Percentiles rank a stretch among this genome's conserved stretches.
These are phyloP conservation scores for Sisyra nigra DNA, from an alignment of 2,888 invertebrate species.

Conservation along the genomic window DNA sequence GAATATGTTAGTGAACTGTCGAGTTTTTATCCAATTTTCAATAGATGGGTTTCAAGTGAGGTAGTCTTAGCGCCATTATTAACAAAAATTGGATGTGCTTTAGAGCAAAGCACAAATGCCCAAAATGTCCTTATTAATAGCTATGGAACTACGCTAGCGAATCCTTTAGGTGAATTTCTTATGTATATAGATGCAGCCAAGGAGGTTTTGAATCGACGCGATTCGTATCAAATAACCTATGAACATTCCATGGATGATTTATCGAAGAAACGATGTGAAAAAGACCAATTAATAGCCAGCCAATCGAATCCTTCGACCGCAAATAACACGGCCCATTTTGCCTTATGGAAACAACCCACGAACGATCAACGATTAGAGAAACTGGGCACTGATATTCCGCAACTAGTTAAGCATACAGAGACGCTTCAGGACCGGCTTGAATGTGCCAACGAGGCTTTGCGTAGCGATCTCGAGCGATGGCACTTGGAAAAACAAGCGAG, in stretches of 20 bases:
- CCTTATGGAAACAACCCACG: constrained; percentile 42
- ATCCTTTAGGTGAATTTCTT: constrained; percentile 41
- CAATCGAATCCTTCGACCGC: neutral
- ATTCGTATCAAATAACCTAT: constrained; percentile 45
- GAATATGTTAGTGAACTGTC: constrained; percentile 37
- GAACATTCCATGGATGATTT: constrained; percentile 45
- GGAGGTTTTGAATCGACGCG: constrained; percentile 43
- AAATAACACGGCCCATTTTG: constrained; percentile 17
- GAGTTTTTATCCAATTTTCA: constrained; percentile 42
- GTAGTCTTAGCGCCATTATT: constrained; percentile 31
- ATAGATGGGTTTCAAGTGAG: constrained; percentile 41
- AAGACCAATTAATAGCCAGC: constrained; percentile 35
- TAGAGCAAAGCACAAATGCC: constrained; percentile 31
- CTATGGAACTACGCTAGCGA: constrained; percentile 25
- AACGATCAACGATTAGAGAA: constrained; percentile 37
- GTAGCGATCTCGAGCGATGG: constrained; percentile 52
- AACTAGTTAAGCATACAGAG: constrained; percentile 33
- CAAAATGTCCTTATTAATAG: constrained; percentile 29
- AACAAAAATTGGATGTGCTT: constrained; percentile 29
- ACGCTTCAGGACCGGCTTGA: constrained; percentile 43
- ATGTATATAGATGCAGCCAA: constrained; percentile 50
- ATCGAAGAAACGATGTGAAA: constrained; percentile 39
- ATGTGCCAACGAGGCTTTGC: constrained; percentile 49
- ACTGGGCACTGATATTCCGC: constrained; percentile 29
- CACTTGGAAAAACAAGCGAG: constrained; percentile 44